Evolutionary conservation across 1,140 invertebrate genomes (phyloP).

Genomic region (Coenobita brevimanus): DNA sequence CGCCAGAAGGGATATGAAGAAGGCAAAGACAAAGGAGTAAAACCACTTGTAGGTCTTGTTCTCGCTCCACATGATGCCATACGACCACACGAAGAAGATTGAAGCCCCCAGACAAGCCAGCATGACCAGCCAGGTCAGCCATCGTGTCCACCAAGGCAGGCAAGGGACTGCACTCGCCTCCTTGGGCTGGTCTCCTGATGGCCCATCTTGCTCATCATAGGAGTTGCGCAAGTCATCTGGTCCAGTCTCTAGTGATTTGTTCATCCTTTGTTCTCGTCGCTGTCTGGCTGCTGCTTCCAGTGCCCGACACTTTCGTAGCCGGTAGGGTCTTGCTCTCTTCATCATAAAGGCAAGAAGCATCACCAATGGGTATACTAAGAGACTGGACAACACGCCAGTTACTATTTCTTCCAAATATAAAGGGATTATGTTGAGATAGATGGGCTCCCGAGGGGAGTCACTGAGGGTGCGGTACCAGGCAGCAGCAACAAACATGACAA

Average conservation of each 20-base stretch:
- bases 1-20: constrained; percentile 76
- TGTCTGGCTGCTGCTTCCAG: constrained; percentile 2
- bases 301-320: constrained; percentile 20
- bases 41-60: constrained; percentile 77
- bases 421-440: constrained; percentile 24
- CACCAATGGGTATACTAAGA: constrained; percentile 43
- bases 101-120: constrained; percentile 73
- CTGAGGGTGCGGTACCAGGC: constrained; percentile 19
- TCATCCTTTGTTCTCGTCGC: neutral
- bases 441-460: constrained; percentile 28
- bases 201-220: neutral
- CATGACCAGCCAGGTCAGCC: constrained; percentile 76
- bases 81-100: constrained; percentile 76
- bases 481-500: constrained; percentile 30
- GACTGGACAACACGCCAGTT: constrained; percentile 26
- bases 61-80: constrained; percentile 77
- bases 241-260: neutral
- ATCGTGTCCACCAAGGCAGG: constrained; percentile 76
- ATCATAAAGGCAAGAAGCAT: constrained; percentile 49
- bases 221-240: neutral
- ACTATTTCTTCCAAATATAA: constrained; percentile 40
- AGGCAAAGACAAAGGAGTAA: constrained; percentile 76
- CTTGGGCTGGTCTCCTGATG: constrained; percentile 33
- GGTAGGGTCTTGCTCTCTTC: constrained; percentile 61
- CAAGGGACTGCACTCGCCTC: constrained; percentile 37